A percentile compares a stretch with the other conserved stretches of the same genome.
phyloP scores from a whole-genome alignment of 2,797 vertebrate species.

The Mormyrus hasselquistii region DNA sequence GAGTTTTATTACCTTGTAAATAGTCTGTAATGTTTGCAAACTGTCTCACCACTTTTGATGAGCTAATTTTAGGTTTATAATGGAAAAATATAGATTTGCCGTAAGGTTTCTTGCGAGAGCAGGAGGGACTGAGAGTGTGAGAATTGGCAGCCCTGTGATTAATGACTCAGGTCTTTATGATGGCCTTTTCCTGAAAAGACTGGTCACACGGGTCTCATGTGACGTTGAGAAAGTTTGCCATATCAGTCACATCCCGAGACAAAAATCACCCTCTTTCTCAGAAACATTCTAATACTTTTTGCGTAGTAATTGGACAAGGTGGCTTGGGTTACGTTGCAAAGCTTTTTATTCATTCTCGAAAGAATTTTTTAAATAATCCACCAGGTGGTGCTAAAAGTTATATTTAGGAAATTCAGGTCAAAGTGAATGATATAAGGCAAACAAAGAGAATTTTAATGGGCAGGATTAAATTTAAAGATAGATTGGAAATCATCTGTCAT shows the following conservation, averaged over 20 bases:
- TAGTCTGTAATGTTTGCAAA: neutral
- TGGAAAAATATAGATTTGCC: neutral
- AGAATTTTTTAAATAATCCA: neutral
- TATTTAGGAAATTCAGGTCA: neutral
- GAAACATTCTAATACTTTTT: neutral
- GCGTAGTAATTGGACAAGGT: neutral
- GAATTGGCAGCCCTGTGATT: neutral
- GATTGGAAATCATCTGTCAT: neutral
- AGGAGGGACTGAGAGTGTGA: neutral
- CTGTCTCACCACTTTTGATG: neutral
- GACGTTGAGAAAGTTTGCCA: neutral
- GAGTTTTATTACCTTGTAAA: neutral
- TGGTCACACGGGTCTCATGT: neutral
- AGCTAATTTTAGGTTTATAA: neutral
- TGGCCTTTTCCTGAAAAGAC: neutral
- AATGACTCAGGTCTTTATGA: neutral
- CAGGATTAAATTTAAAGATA: neutral
- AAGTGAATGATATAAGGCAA: neutral
- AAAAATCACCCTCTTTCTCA: neutral
- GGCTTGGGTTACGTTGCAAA: neutral
- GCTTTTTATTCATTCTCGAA: neutral
- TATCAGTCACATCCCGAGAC: neutral
- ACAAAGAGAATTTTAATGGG: neutral
- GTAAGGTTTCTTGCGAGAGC: neutral
- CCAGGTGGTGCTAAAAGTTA: neutral